A percentile compares a stretch with the other conserved stretches of the same genome.
Evolutionary conservation across 64 coral and sea anemone genomes (phyloP).

Genomic region (Dendronephthya gigantea): DNA sequence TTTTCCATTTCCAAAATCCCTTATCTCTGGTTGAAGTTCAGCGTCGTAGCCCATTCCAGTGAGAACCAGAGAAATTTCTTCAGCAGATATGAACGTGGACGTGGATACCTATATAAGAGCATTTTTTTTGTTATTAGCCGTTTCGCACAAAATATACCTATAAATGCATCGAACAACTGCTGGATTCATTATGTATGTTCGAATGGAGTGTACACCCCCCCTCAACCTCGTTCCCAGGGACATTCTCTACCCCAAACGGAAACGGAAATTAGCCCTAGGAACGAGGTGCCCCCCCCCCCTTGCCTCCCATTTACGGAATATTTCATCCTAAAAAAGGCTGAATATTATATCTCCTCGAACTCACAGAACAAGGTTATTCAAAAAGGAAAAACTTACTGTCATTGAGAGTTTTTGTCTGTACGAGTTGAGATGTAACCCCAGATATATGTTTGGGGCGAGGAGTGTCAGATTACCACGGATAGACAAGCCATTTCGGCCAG

Average conservation of each 20-base stretch:
- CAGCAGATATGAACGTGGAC: neutral
- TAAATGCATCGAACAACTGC: too few relatives aligned
- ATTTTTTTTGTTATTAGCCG: too few relatives aligned
- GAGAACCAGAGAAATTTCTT: constrained; percentile 28
- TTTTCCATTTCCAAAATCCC: constrained; percentile 22
- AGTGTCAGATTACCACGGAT: constrained; percentile 26
- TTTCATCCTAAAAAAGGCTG: too few relatives aligned
- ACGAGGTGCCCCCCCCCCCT: too few relatives aligned
- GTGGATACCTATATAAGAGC: neutral
- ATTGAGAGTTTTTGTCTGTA: constrained; percentile 55
- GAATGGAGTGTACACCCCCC: too few relatives aligned
- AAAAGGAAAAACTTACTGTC: constrained; percentile 24
- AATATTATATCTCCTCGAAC: neutral
- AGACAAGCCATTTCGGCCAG: constrained; percentile 27
- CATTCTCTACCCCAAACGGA: too few relatives aligned
- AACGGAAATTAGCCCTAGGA: too few relatives aligned
- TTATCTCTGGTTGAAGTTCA: constrained; percentile 33
- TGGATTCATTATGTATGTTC: too few relatives aligned
- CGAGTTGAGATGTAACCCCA: constrained; percentile 59
- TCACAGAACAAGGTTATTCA: neutral
- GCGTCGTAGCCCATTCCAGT: neutral
- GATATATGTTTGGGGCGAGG: constrained; percentile 42
- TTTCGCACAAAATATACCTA: too few relatives aligned
- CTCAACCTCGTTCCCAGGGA: too few relatives aligned
- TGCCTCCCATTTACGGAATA: too few relatives aligned